Conservation (phyloP, 2,113 vertebrate genomes). For the Paradisaea rubra region DNA sequence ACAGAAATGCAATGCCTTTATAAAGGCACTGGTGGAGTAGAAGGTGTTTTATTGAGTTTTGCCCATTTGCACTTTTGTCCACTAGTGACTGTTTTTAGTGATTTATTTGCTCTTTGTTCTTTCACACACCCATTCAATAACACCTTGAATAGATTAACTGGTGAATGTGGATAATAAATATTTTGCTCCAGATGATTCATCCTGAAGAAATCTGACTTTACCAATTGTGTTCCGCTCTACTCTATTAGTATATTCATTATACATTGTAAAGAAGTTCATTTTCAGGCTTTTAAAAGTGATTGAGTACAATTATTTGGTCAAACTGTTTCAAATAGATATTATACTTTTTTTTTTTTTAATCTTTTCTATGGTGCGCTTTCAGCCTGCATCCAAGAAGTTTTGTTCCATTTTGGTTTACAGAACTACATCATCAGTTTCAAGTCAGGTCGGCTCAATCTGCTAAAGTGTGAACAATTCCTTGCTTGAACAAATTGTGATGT, state of each 20-base stretch:
- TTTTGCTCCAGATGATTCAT: background rate
- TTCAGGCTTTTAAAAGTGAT: background rate
- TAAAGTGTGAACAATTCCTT: background rate
- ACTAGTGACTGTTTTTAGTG: background rate
- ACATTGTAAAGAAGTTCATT: background rate
- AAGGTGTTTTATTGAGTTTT: background rate
- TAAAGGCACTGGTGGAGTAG: background rate
- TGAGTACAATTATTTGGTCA: background rate
- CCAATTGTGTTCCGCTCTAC: background rate
- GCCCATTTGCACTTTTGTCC: background rate
- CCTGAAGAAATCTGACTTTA: background rate
- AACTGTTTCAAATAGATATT: background rate
- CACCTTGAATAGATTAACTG: background rate
- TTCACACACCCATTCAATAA: background rate
- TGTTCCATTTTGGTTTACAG: background rate
- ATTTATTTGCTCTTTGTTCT: background rate
- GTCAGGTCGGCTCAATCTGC: background rate
- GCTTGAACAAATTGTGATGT: background rate
- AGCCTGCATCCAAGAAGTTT: background rate
- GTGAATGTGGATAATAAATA: background rate
- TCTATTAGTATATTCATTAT: background rate
- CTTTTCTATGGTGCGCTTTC: background rate
- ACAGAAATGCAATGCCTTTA: background rate
- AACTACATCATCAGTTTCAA: background rate
- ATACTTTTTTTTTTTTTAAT: background rate